Conservation (phyloP, 2,888 invertebrate species). For the Plemyria rubiginata region DNA sequence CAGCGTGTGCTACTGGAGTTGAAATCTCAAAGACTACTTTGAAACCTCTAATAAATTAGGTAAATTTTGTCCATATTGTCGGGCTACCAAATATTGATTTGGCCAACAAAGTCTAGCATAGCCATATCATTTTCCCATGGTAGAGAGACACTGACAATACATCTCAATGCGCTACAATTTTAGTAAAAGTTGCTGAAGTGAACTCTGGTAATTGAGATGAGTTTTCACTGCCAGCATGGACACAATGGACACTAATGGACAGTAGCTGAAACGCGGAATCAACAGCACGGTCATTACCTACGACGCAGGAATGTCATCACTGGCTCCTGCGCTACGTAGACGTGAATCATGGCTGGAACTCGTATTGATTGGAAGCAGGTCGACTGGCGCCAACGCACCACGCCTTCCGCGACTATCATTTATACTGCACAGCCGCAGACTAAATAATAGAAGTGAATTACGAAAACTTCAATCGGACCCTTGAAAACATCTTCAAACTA, state of each 20-base stretch:
- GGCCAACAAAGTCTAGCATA: neutral
- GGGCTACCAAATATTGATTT: no score
- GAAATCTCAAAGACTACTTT: neutral
- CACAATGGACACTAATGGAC: no score
- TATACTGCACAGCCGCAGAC: slow-evolving; percentile 28
- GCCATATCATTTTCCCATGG: neutral
- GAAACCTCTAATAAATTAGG: neutral
- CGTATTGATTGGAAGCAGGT: slow-evolving; percentile 55
- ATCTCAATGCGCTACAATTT: no score
- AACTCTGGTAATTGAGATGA: no score
- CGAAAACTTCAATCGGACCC: slow-evolving; percentile 1
- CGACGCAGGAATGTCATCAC: slow-evolving; percentile 36
- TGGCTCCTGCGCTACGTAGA: slow-evolving; percentile 46
- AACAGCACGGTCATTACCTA: slow-evolving; percentile 1
- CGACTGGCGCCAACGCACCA: slow-evolving; percentile 72
- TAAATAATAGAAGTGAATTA: slow-evolving; percentile 3
- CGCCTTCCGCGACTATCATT: slow-evolving; percentile 55
- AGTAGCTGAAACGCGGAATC: slow-evolving; percentile 1
- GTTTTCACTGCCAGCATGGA: no score
- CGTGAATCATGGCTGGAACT: slow-evolving; percentile 63
- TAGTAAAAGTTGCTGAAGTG: no score
- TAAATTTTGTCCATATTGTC: neutral
- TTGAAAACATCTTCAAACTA: no score
- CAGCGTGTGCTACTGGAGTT: neutral
- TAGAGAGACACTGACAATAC: neutral